Percentiles rank a stretch among this genome's conserved stretches.
Evolutionary conservation across 2,888 invertebrate species (phyloP).

Genomic region (Nowickia ferox): DNA sequence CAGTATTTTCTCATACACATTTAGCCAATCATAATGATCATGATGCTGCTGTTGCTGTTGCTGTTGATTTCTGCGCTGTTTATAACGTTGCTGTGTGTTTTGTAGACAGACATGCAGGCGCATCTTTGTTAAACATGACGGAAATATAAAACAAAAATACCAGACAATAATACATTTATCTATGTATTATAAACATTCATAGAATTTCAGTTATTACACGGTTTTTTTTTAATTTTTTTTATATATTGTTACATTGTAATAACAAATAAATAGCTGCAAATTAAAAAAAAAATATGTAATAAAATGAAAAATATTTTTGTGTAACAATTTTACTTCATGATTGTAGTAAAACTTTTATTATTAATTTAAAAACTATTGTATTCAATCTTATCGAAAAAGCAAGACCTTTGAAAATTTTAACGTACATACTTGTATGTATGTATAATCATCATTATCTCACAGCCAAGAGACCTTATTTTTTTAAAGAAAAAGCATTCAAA

Average conservation of each 20-base stretch:
- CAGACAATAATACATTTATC: conserved; percentile 16
- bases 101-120: conserved; percentile 53
- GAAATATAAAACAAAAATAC: conserved; percentile 49
- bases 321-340: too few relatives aligned
- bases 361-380: background rate
- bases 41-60: background rate
- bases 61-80: background rate
- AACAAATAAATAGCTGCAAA: background rate
- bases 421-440: too few relatives aligned
- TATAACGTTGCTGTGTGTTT: conserved; percentile 16
- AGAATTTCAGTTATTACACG: conserved; percentile 14
- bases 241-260: background rate
- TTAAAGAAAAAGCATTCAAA: too few relatives aligned
- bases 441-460: too few relatives aligned
- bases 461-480: too few relatives aligned
- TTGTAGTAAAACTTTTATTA: background rate
- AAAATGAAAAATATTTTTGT: background rate
- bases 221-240: background rate
- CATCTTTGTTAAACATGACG: conserved; percentile 57
- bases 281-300: background rate
- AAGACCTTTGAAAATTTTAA: too few relatives aligned
- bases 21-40: background rate
- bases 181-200: conserved; percentile 38
- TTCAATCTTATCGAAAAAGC: too few relatives aligned
- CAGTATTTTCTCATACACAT: background rate